Base-by-base conservation (phyloP, 2,113 vertebrate species). In the Anser cygnoides region DNA sequence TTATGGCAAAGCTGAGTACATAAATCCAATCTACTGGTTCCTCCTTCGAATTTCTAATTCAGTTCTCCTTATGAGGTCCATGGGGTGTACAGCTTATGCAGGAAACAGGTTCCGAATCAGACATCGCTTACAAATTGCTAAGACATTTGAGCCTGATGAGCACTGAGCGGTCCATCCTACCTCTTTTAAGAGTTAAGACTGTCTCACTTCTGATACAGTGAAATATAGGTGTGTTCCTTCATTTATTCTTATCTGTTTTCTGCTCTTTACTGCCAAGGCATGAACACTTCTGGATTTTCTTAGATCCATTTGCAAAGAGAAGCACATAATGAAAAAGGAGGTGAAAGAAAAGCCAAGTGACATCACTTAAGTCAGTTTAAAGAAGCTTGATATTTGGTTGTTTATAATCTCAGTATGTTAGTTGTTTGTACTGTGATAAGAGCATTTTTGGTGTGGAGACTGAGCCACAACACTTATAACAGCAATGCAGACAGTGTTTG, bases 351-450 rank as follows among this genome's bases (percentile, higher is more conserved):
- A 95, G 86, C 78, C 92, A 89, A 87, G 91, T 96, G 91, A 96
- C 96, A 96, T 97, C 94, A 95, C 94, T 85, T 84, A n/a, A 81
- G 90, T 88, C 73, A 67, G 50, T 70, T 82, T 71, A 90, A 98
- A 97, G 97, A 97, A 97, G 89, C 95, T 91, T 57, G 75, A 87
- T 96, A 72, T 95, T 92, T 93, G 81, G 76, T 65, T 98, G 98
- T 98, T 98, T 98, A 96, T 89, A 83, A 71, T 95, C 84, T 91
- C 95, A 91, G 88, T 87, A 68, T 90, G 95, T 94, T 96, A 74
- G 67, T 94, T 97, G 97, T 97, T 97, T 98, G 95, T 87, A 72
- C 58, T 97, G 35, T 86, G 97, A 97, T 98, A 98, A 98, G 97
- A 84, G 77, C 55, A 79, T 97, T 97, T 97, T 97, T 96, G 95